Base-by-base conservation (phyloP, 1,140 invertebrate genomes). In the Eufriesea mexicana region DNA sequence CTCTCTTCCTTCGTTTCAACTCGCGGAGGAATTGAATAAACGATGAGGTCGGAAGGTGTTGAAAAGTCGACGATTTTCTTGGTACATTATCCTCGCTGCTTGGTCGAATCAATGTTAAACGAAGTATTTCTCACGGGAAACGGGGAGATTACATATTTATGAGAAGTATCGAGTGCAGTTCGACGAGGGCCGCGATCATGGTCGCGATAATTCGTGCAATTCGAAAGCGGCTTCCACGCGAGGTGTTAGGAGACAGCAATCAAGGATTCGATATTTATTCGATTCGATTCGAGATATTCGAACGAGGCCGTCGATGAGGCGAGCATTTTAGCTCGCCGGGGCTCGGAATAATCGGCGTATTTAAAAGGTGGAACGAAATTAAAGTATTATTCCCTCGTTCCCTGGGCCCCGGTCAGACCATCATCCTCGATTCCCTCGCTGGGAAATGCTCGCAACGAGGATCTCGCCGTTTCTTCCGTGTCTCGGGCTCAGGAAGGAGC, bases 41-140 rank as follows among this genome's bases (percentile, higher is more conserved):
- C 47, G 68, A 71, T 71, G 47, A 71, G 47, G n/a, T 51, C 25
- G 25, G 51, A 71, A 71, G 68, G 45, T 71, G 68, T 71, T 51
- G 68, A 71, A 28, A 51, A 71, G 68, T 71, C 68, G 68, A 28
- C 47, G 25, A 71, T 51, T 71, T 51, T 51, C 47, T 28, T 49
- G 45, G 18, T n/a, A 51, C 68, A 71, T 71, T 71, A 71, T 71
- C 47, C 25, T 51, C 47, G 47, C 68, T 12, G 68, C 68, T 71
- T 71, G 68, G 25, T 47, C 18, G 68, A 71, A 71, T 71, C 68
- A 51, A 71, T 71, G 68, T 71, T 71, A 51, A 71, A 51, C 45
- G 47, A 71, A 71, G 18, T 54, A 67, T 42, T 67, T 77, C 35
- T 20, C 12, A 8, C 47, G 35, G 49, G 16, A 10, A 28, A 2